Evolutionary conservation across 2,113 vertebrate genomes (phyloP), one percentile per base, ranked within the genome.

Genomic region (Diphyllodes magnificus): DNA sequence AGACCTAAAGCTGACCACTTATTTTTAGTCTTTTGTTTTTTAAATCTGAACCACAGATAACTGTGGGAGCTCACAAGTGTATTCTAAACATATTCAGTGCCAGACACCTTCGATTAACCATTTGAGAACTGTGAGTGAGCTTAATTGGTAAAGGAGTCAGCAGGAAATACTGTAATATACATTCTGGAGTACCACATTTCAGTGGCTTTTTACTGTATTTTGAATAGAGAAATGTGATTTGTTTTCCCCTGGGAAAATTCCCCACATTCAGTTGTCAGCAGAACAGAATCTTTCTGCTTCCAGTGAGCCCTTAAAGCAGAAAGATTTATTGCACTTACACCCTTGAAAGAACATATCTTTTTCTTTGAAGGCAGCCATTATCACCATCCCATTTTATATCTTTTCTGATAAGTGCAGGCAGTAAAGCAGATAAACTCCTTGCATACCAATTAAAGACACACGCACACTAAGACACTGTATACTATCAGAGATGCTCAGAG

Each of bases 301-400:
- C 86, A 81, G 50, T 60, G 77, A 94, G 89, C 70, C 86, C 90
- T 97, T 97, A 97, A 96, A 98, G 91, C 91, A 73, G 89, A 97
- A 97, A 96, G 96, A 98, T 97, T 97, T 96, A 97, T 97, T 95
- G 84, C 92, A 96, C 97, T 97, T 97, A 94, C 93, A 95, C 95
- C 95, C 97, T 96, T 96, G 92, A 97, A 97, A 96, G 95, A 96
- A 93, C 93, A 92, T 95, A 97, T 97, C 95, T 97, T 96, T 97
- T 87, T 95, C 93, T 95, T 92, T 86, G 94, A 97, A 97, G 95
- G 92, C 96, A 96, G 92, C 86, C 96, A 95, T 97, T 96, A 97
- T 95, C 93, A 86, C 92, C 88, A 60, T 88, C 86, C 93, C 86
- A 76, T 97, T 97, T 97, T 97, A 92, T 97, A 94, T 93, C 97